Conservation (phyloP, 30 jellyfish, hydroid and myxozoan genomes). For the Sanderia malayensis region DNA sequence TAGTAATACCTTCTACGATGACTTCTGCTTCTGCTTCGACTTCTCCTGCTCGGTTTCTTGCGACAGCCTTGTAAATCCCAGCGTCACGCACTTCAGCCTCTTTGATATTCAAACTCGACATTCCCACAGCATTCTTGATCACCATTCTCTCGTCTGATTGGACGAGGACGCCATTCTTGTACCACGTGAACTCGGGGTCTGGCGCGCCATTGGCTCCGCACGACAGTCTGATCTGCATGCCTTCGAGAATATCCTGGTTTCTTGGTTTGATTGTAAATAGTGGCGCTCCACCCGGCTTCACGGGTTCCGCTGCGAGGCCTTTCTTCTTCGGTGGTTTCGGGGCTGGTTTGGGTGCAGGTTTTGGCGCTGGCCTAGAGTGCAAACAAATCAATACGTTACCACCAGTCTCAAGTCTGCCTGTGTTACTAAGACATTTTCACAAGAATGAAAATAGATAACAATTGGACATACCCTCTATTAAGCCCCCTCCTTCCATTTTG, state of each 20-base stretch:
- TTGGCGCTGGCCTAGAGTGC: slow-evolving; percentile 62
- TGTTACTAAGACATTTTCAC: no score
- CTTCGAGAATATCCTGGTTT: slow-evolving; percentile 66
- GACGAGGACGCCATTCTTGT: slow-evolving; percentile 63
- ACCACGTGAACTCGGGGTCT: slow-evolving; percentile 83
- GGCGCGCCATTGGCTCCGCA: slow-evolving; percentile 79
- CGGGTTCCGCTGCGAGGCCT: slow-evolving; percentile 8
- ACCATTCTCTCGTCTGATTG: slow-evolving; percentile 40
- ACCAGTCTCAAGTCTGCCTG: no score
- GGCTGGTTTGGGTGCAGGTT: slow-evolving; percentile 72
- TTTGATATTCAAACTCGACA: slow-evolving; percentile 61
- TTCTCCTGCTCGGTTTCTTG: slow-evolving; percentile 76
- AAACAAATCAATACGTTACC: no score
- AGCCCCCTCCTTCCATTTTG: no score
- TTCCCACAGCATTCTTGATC: slow-evolving; percentile 68
- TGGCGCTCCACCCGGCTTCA: slow-evolving; percentile 53
- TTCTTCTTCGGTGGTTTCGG: slow-evolving; percentile 51
- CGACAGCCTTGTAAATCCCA: slow-evolving; percentile 81
- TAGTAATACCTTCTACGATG: slow-evolving; percentile 85
- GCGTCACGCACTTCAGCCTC: slow-evolving; percentile 74
- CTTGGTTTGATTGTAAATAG: slow-evolving; percentile 70
- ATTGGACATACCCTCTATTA: no score
- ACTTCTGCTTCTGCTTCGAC: slow-evolving; percentile 76
- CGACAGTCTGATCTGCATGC: slow-evolving; percentile 66
- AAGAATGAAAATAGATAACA: no score